phyloP scores from a whole-genome alignment of 2,797 vertebrate genomes.

The Rhodeus uyekii region DNA sequence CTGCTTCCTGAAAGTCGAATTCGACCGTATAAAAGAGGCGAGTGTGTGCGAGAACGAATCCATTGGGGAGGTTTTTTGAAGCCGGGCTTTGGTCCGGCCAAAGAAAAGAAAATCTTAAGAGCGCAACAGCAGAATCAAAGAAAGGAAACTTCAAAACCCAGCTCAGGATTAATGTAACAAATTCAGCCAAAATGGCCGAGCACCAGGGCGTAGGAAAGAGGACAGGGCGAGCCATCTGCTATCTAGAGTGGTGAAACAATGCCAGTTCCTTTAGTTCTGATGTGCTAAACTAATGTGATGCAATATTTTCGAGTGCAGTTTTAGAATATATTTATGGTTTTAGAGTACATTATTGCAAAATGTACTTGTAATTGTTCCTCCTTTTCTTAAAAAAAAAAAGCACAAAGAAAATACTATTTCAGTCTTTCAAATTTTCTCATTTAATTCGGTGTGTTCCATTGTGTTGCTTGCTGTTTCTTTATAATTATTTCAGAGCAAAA shows the following conservation, averaged over 20 bases:
- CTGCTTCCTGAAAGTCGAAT: conserved; percentile 60
- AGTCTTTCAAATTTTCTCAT: background rate
- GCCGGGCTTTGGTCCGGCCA: conserved; percentile 56
- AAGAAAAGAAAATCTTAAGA: conserved; percentile 40
- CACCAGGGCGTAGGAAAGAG: conserved; percentile 46
- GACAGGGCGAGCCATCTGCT: conserved; percentile 34
- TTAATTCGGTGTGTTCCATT: background rate
- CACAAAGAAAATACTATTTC: background rate
- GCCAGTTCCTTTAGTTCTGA: conserved; percentile 22
- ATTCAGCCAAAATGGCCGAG: conserved; percentile 52
- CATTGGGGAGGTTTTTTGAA: conserved; percentile 62
- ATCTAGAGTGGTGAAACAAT: conserved; percentile 34
- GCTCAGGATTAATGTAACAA: conserved; percentile 57
- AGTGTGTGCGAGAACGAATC: conserved; percentile 56
- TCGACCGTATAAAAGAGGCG: conserved; percentile 51
- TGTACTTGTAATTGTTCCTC: no score
- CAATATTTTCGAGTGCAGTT: no score
- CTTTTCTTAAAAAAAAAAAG: no score
- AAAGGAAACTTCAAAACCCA: conserved; percentile 53
- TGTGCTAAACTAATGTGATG: conserved; percentile 12
- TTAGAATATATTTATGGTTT: no score
- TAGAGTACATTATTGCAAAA: no score
- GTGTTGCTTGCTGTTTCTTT: background rate
- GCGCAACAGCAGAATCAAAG: conserved; percentile 50
- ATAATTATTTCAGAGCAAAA: background rate